Base-by-base conservation (phyloP, 2,888 invertebrate species). In the Eupithecia abbreviata region DNA sequence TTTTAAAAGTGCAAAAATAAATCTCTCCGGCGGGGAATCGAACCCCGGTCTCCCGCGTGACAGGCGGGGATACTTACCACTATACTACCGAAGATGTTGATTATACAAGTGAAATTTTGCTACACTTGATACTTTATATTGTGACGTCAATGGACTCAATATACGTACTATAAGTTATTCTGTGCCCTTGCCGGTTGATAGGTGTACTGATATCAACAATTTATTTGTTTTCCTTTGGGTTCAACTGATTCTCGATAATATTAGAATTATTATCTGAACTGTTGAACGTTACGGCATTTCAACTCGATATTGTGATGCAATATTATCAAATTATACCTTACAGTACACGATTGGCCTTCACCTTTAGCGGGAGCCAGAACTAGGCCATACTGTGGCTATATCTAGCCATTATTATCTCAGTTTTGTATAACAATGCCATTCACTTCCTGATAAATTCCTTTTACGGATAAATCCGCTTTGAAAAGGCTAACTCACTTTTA, bases 31-130 rank as follows among this genome's bases (percentile, higher is more conserved):
- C 95, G 94, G 95, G 95, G 95, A 95, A 95, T 95, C 95, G 95
- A 95, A 95, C 95, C 95, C 95, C 95, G 95, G 95, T 95, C 95
- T 95, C 95, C 95, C 95, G 95, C 95, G 95, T 95, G 95, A 95
- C 95, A 95, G 95, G 95, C 95, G 94, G 95, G 95, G 94, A 95
- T 95, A 95, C 95, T 95, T 81, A 95, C 95, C 95, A 95, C 95
- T 95, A 95, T 95, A 95, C 95, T 95, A 95, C 95, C 95, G 94
- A 93, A 92, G 94, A 94, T 73, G 42, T 7, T 78, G 18, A 0
- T 0, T 0, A 0, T 0, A 0, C 0, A 0, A 0, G 0, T 45
- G 45, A 82, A 81, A 77, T 79, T 75, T 41, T 65, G 51, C 43
- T 55, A 47, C 0, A n/a, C 0, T 45, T 45, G 9, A 45, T n/a